Percentiles rank a stretch among this genome's conserved stretches.
Conservation (phyloP, 2,888 invertebrate genomes). For the Ommatoiulus sabulosus region DNA sequence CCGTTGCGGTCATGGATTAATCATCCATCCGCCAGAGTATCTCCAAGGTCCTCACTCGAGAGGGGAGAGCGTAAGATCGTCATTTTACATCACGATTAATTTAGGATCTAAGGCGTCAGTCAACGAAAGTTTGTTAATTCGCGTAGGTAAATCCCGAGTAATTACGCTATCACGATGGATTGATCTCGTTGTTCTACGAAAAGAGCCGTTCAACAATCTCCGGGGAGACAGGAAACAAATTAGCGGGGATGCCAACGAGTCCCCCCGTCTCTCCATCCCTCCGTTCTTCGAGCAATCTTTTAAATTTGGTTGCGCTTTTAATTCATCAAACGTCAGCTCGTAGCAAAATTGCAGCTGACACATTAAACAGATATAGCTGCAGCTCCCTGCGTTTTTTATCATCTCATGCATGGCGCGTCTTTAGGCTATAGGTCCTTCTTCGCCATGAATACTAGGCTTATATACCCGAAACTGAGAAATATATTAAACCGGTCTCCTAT, state of each 20-base stretch:
- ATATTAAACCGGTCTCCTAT: too few relatives aligned
- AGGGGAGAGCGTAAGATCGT: not conserved
- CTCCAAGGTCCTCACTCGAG: too few relatives aligned
- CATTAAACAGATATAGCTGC: conserved; percentile 47
- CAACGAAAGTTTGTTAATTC: conserved; percentile 53
- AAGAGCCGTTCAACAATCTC: conserved; percentile 56
- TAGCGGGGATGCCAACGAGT: not conserved
- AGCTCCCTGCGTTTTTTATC: not conserved
- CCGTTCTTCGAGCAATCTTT: conserved; percentile 54
- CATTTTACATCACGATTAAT: conserved; percentile 59
- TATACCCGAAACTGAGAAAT: too few relatives aligned
- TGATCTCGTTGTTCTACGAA: conserved; percentile 54
- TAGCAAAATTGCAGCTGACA: conserved; percentile 57
- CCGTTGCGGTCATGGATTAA: too few relatives aligned
- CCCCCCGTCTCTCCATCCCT: not conserved
- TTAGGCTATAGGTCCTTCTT: not conserved
- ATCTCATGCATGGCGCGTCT: not conserved
- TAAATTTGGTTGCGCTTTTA: conserved; percentile 59
- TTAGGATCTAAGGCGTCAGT: conserved; percentile 52
- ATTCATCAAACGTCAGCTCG: conserved; percentile 57
- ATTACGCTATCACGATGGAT: conserved; percentile 56
- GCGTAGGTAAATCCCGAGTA: conserved; percentile 56
- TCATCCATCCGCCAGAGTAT: too few relatives aligned
- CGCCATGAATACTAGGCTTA: too few relatives aligned
- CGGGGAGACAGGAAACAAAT: conserved; percentile 55